Evolutionary conservation across 2,888 invertebrate species (phyloP).

Genomic region (Sceliomorpha sp.): DNA sequence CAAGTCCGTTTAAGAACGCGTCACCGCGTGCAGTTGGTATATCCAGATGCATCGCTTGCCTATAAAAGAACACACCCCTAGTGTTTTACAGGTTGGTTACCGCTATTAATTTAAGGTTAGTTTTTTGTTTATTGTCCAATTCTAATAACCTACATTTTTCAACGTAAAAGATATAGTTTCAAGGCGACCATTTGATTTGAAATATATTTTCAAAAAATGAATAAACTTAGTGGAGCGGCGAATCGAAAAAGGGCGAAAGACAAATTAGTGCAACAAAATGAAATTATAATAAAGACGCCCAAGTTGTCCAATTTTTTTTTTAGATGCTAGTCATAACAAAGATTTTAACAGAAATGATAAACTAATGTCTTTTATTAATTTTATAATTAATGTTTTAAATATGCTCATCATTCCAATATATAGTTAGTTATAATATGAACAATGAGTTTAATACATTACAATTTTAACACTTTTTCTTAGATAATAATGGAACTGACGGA

Average conservation of each 20-base stretch:
- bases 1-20: too few relatives aligned
- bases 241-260: conserved; percentile 16
- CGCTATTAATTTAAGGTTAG: too few relatives aligned
- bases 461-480: conserved; percentile 2
- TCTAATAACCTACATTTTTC: conserved; percentile 8
- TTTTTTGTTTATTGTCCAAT: too few relatives aligned
- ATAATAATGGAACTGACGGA: background rate
- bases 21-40: too few relatives aligned
- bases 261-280: conserved; percentile 15
- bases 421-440: conserved; percentile 7
- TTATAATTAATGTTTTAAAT: conserved; percentile 1
- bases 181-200: conserved; percentile 4
- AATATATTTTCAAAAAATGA: conserved; percentile 14
- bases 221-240: conserved; percentile 21
- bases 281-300: conserved; percentile 13
- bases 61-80: too few relatives aligned
- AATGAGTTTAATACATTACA: background rate
- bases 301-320: conserved; percentile 20
- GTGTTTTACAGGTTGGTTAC: too few relatives aligned
- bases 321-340: conserved; percentile 4
- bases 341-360: conserved; percentile 1
- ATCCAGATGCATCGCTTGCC: too few relatives aligned
- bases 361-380: conserved; percentile 1
- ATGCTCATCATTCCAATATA: conserved; percentile 6
- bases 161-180: conserved; percentile 1